phyloP scores from a whole-genome alignment of 30 jellyfish, hydroid and myxozoan genomes.

The Hydra vulgaris region DNA sequence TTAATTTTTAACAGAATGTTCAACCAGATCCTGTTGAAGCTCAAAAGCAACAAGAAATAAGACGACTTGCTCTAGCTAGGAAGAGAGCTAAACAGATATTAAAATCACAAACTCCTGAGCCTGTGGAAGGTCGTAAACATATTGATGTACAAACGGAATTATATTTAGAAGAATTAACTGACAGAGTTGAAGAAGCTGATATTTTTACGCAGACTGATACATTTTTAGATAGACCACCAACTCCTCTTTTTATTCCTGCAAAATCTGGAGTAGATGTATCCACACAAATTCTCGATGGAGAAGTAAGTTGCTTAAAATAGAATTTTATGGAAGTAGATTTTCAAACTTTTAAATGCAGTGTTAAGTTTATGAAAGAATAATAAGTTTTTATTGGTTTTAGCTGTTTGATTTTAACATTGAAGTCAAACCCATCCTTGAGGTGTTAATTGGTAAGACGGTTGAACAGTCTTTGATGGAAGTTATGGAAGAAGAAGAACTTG shows the following conservation, averaged over 20 bases:
- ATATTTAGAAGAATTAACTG: conserved; percentile 82
- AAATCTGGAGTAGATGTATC: conserved; percentile 88
- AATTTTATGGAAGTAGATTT: not conserved
- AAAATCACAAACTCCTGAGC: conserved; percentile 83
- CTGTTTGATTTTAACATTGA: conserved; percentile 84
- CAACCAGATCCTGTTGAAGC: conserved; percentile 92
- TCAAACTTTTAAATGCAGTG: not conserved
- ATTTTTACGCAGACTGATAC: conserved; percentile 88
- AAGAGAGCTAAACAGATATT: conserved; percentile 69
- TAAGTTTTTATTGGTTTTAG: conserved; percentile 19
- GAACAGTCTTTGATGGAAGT: conserved; percentile 92
- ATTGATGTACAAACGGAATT: conserved; percentile 90
- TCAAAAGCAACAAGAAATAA: conserved; percentile 78
- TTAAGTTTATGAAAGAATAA: not conserved
- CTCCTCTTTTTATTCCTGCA: conserved; percentile 91
- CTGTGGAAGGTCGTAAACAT: conserved; percentile 91
- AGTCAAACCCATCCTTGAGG: conserved; percentile 92
- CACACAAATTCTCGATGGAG: conserved; percentile 90
- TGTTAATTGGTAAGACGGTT: conserved; percentile 83
- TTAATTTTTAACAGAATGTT: conserved; percentile 44
- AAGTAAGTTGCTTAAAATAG: conserved; percentile 30
- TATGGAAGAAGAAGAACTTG: conserved; percentile 93
- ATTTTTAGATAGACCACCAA: conserved; percentile 84
- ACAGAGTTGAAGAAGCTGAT: conserved; percentile 94
- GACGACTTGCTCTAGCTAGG: conserved; percentile 73